A percentile compares a stretch with the other conserved stretches of the same genome.
phyloP scores from a whole-genome alignment of 2,888 invertebrate species.

The Leucophenga montana region DNA sequence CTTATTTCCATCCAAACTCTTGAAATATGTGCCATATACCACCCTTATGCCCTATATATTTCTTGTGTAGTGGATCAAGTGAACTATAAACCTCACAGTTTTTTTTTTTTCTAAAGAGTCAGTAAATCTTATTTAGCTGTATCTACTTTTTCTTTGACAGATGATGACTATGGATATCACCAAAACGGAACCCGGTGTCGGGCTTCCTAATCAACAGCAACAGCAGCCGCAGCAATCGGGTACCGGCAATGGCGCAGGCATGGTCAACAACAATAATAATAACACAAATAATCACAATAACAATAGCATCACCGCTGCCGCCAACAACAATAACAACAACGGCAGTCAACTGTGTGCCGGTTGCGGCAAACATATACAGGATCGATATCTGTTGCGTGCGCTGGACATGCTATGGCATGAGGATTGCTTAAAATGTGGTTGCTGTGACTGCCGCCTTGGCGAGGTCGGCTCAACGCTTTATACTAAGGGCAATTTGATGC shows the following conservation, averaged over 20 bases:
- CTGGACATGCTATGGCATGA: conserved; percentile 97
- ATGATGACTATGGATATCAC: conserved; percentile 92
- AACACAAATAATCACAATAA: conserved; percentile 42
- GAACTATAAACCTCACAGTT: no score
- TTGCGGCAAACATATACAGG: conserved; percentile 94
- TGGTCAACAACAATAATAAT: conserved; percentile 51
- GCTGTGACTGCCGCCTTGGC: conserved; percentile 96
- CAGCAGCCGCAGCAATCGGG: conserved; percentile 45
- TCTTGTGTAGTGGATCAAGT: no score
- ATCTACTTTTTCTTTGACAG: conserved; percentile 46
- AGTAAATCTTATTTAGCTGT: no score
- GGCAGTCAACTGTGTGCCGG: conserved; percentile 89
- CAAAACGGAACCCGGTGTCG: conserved; percentile 79
- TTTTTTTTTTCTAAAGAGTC: no score
- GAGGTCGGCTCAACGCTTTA: conserved; percentile 97
- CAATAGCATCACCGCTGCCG: conserved; percentile 49
- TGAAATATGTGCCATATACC: no score
- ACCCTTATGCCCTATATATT: no score
- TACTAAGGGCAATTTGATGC: conserved; percentile 94
- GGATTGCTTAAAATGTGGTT: conserved; percentile 97
- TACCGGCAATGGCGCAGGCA: conserved; percentile 35
- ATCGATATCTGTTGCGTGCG: conserved; percentile 91
- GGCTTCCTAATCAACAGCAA: conserved; percentile 68
- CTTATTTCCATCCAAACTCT: no score
- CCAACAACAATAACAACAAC: conserved; percentile 55